A percentile compares a stretch with the other conserved stretches of the same genome.
Evolutionary conservation across 2,888 invertebrate species (phyloP).

Genomic region (Acanthoscelides obtectus): DNA sequence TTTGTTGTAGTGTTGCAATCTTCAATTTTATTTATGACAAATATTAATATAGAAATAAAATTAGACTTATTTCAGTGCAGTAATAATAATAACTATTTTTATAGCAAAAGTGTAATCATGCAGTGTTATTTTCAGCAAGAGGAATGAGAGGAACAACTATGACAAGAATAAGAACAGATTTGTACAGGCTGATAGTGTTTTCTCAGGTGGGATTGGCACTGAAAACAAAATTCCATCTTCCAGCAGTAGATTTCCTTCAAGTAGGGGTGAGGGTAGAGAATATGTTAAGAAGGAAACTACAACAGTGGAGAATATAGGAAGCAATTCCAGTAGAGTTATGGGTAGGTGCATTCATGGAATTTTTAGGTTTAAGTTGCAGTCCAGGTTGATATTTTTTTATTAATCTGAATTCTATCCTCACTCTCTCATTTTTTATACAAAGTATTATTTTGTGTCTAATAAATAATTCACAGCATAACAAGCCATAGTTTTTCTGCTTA

Average conservation of each 20-base stretch:
- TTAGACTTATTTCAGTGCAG: no score
- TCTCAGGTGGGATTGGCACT: slow-evolving; percentile 19
- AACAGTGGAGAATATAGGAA: slow-evolving; percentile 1
- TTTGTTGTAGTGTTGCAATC: no score
- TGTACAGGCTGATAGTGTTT: slow-evolving; percentile 18
- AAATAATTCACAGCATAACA: no score
- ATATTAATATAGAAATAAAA: no score
- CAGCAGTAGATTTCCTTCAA: slow-evolving; percentile 1
- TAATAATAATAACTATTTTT: neutral
- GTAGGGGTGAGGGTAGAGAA: slow-evolving; percentile 10
- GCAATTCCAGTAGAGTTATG: neutral
- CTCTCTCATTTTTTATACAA: no score
- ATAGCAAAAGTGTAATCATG: no score
- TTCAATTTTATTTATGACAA: no score
- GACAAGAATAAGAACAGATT: slow-evolving; percentile 17
- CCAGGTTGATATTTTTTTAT: no score
- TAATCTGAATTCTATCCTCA: no score
- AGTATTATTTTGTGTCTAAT: no score
- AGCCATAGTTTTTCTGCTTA: no score
- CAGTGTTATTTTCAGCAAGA: neutral
- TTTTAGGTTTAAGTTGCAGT: no score
- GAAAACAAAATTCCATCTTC: neutral
- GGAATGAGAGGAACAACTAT: neutral
- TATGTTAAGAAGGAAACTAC: slow-evolving; percentile 8
- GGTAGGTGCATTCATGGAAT: neutral